Evolutionary conservation across 2,113 vertebrate species (phyloP).

Genomic region (Fregetta grallaria): DNA sequence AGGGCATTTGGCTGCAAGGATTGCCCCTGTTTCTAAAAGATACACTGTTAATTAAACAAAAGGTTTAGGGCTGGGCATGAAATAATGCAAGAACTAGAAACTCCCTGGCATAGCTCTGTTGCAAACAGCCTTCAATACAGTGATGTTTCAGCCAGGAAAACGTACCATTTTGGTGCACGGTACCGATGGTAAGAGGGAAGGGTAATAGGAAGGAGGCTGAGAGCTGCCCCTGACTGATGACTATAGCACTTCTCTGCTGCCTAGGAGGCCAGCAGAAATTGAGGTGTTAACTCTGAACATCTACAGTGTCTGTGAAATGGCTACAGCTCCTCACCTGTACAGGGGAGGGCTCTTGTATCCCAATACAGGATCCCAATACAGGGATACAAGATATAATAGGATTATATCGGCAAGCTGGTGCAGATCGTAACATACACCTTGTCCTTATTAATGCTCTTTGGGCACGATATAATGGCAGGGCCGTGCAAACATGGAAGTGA

Average conservation of each 20-base stretch:
- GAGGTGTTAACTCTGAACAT: neutral
- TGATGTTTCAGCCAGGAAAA: neutral
- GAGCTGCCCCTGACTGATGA: neutral
- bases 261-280: neutral
- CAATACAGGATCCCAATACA: too few relatives aligned
- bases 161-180: fast-evolving
- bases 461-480: neutral
- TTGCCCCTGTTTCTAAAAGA: neutral
- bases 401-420: neutral
- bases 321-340: neutral
- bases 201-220: neutral
- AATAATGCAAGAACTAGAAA: neutral
- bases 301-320: neutral
- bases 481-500: neutral
- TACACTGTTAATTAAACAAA: neutral
- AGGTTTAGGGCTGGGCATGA: neutral
- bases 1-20: neutral
- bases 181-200: neutral
- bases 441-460: neutral
- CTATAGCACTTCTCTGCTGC: neutral
- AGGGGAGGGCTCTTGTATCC: neutral
- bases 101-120: neutral
- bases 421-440: neutral
- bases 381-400: neutral
- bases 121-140: neutral